Evolutionary conservation across 1,140 invertebrate species (phyloP).

Genomic region (Papilio machaon): DNA sequence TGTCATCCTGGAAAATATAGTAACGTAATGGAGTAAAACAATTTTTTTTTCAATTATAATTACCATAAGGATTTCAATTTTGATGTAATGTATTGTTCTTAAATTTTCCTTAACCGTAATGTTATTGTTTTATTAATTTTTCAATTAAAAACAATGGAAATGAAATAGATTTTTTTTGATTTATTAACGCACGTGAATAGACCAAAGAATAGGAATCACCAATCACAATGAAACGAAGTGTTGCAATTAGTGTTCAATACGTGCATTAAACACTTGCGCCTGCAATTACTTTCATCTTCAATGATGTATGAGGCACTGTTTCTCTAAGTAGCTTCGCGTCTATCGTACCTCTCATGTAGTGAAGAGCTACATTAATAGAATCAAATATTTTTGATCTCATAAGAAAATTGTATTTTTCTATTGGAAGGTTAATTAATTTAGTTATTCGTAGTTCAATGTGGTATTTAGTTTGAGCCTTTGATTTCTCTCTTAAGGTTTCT

Average conservation of each 20-base stretch:
- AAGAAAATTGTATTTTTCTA: background rate
- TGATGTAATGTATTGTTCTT: too few relatives aligned
- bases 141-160: too few relatives aligned
- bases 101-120: too few relatives aligned
- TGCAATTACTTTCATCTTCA: slow-evolving; percentile 50
- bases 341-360: background rate
- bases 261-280: slow-evolving; percentile 41
- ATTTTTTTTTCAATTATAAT: too few relatives aligned
- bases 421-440: too few relatives aligned
- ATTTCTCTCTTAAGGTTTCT: too few relatives aligned
- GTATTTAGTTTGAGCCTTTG: too few relatives aligned
- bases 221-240: slow-evolving; percentile 37
- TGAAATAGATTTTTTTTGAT: background rate
- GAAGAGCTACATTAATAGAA: background rate
- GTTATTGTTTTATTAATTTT: too few relatives aligned
- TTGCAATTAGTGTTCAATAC: slow-evolving; percentile 44
- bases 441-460: too few relatives aligned
- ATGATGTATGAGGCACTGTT: slow-evolving; percentile 55
- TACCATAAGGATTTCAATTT: too few relatives aligned
- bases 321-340: slow-evolving; percentile 51
- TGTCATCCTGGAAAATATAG: too few relatives aligned
- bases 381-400: background rate
- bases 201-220: background rate
- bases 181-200: background rate
- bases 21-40: too few relatives aligned